Base-by-base conservation (phyloP, 2,888 invertebrate species). In the Brenthis daphne region DNA sequence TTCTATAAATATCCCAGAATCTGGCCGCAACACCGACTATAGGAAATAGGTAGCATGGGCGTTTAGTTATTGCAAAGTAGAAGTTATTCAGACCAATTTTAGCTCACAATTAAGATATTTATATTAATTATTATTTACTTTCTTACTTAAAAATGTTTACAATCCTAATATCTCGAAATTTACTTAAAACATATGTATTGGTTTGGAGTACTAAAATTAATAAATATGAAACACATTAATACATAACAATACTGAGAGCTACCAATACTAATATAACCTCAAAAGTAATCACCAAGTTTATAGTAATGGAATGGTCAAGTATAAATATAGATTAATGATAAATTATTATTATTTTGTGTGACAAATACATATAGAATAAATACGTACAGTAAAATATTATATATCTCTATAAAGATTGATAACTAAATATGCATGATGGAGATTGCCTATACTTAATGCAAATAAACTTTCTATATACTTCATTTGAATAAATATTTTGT, bases 1-100 rank as follows among this genome's bases (percentile, higher is more conserved):
- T 81, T 82, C 90, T 91, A 91, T 85, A 86, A 90, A 89, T 91
- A 91, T 83, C 85, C 75, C 74, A 72, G 78, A 85, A 81, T 83
- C 85, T 84, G 82, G 82, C 84, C 79, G 75, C 72, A 69, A 64
- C 76, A 69, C 67, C 64, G 73, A 71, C 73, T 70, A 73, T 76
- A 73, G 73, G 76, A 75, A 43, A 11, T 43, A 43, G 76, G 75
- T 75, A 74, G 71, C 68, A 61, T 64, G 48, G 65, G 57, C 58
- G 54, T 69, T 69, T 57, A 67, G 68, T 65, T 55, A 55, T 55
- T 71, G 69, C 57, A 53, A 60, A 65, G 43, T 68, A 51, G 64
- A 63, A 43, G 20, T 63, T 20, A 20, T 54, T 60, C 11, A 60
- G 37, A 60, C 50, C 13, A 16, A 11, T 50, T 29, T n/a, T 48